phyloP scores from a whole-genome alignment of 2,888 invertebrate genomes.

The Latrodectus hesperus region DNA sequence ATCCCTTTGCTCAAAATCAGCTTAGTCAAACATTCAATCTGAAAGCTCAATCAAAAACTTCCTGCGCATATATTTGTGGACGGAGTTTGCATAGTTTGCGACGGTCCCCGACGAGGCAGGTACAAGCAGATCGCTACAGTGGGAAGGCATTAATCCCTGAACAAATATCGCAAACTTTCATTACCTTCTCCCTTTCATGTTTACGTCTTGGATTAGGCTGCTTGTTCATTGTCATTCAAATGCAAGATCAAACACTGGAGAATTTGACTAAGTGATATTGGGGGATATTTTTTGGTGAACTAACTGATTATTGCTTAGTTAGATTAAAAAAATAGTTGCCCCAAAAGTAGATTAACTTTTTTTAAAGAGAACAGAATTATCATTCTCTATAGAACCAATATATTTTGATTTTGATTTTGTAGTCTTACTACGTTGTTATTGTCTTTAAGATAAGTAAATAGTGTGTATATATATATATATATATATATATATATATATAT shows the following conservation, averaged over 20 bases:
- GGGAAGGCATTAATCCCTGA: conserved; percentile 25
- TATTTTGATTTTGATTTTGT: no score
- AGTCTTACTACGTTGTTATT: no score
- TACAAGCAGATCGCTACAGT: conserved; percentile 40
- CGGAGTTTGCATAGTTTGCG: conserved; percentile 11
- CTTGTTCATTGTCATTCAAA: conserved; percentile 59
- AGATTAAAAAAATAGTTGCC: no score
- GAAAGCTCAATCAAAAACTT: conserved; percentile 56
- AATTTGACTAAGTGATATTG: conserved; percentile 47
- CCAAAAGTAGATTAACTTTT: no score
- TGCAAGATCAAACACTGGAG: conserved; percentile 38
- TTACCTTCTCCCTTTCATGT: conserved; percentile 16
- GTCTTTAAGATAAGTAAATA: no score
- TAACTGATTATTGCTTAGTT: no score
- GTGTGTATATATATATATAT: no score
- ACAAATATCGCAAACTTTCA: conserved; percentile 47
- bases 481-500: no score
- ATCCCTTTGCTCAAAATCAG: conserved; percentile 40
- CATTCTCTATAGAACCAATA: no score
- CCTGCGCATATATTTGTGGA: background rate
- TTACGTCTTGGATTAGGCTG: conserved; percentile 64
- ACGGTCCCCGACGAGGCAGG: conserved; percentile 20
- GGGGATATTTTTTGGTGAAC: background rate
- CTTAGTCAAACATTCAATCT: conserved; percentile 45
- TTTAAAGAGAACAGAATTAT: no score